These are phyloP conservation scores for Condylostylus longicornis DNA, from an alignment of 1,140 invertebrate genomes.

Conservation along the genomic window DNA sequence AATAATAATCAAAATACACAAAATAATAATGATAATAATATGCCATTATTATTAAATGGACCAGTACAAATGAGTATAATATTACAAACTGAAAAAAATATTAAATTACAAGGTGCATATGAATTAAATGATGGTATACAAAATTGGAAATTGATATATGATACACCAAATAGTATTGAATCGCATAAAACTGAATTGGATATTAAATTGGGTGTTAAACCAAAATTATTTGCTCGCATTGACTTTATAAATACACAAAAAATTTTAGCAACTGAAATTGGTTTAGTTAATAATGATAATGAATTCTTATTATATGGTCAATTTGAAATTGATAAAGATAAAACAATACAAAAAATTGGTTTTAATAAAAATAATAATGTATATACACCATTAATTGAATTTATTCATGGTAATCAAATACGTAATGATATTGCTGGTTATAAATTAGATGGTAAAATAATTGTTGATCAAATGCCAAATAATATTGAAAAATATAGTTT, in stretches of 20 bases:
- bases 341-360: constrained; percentile 46
- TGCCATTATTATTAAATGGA: background rate
- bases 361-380: constrained; percentile 42
- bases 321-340: constrained; percentile 38
- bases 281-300: constrained; percentile 16
- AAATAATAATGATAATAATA: constrained; percentile 29
- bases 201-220: constrained; percentile 15
- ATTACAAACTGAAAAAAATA: constrained; percentile 39
- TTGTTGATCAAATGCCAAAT: constrained; percentile 33
- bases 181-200: constrained; percentile 36
- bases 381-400: constrained; percentile 54
- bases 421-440: constrained; percentile 34
- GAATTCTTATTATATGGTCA: constrained; percentile 32
- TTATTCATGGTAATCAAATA: constrained; percentile 38
- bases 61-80: constrained; percentile 15
- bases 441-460: constrained; percentile 39
- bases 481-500: constrained; percentile 38
- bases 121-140: constrained; percentile 9
- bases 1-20: too few relatives aligned
- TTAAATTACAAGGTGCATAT: constrained; percentile 26
- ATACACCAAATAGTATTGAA: constrained; percentile 49
- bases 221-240: constrained; percentile 14
- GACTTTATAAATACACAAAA: constrained; percentile 17
- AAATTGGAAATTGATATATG: constrained; percentile 44
- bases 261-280: constrained; percentile 19